Conservation (phyloP, 2,797 vertebrate genomes). For the Myripristis jacobus region DNA sequence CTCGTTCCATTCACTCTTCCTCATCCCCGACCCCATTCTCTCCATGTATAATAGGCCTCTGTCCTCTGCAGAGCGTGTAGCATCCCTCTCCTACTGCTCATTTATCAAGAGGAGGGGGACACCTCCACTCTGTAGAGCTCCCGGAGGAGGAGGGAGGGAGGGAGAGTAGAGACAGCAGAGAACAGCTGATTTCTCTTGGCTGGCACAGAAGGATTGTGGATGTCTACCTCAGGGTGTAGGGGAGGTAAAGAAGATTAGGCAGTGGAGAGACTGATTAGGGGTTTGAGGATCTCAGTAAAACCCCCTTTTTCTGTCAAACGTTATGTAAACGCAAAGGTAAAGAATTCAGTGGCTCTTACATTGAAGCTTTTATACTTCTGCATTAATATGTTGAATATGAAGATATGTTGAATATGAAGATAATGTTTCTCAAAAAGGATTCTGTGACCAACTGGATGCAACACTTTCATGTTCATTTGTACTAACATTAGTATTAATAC, state of each 20-base stretch:
- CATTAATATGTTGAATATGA: too few species aligned
- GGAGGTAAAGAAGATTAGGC: not conserved
- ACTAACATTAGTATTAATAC: too few species aligned
- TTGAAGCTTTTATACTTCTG: too few species aligned
- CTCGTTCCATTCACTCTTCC: conserved; percentile 30
- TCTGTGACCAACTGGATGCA: too few species aligned
- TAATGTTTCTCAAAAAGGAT: too few species aligned
- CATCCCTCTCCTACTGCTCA: conserved; percentile 46
- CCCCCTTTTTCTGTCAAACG: too few species aligned
- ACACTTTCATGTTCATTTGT: too few species aligned
- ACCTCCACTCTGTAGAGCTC: conserved; percentile 28
- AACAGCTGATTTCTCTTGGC: conserved; percentile 14
- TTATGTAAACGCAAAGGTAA: too few species aligned
- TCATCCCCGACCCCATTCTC: conserved; percentile 52
- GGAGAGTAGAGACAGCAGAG: not conserved
- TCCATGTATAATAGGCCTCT: conserved; percentile 34
- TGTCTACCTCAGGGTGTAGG: conserved; percentile 10
- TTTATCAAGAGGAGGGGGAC: conserved; percentile 59
- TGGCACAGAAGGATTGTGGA: conserved; percentile 14
- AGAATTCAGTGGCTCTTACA: too few species aligned
- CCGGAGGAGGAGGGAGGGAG: not conserved
- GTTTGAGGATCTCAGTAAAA: not conserved
- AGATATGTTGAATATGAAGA: too few species aligned
- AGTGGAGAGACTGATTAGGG: conserved; percentile 9
- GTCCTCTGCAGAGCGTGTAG: conserved; percentile 30